Conservation (phyloP, 2,113 vertebrate genomes). For the Elgaria multicarinata region DNA sequence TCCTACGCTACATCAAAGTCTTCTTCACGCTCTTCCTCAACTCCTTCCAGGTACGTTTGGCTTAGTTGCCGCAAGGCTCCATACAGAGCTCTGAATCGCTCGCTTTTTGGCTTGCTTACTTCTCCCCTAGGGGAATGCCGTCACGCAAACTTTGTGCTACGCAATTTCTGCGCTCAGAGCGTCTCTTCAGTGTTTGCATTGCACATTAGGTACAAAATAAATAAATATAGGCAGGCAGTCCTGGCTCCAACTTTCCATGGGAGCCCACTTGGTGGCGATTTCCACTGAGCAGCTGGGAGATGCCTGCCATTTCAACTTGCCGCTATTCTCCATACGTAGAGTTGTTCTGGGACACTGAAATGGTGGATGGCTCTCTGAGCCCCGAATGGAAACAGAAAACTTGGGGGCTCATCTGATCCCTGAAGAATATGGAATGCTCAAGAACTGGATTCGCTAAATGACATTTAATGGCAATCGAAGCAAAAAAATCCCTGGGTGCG, state of each 20-base stretch:
- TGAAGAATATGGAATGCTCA: background rate
- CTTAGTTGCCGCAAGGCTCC: background rate
- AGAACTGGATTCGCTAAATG: background rate
- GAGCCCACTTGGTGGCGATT: background rate
- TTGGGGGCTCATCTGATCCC: background rate
- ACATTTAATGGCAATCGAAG: background rate
- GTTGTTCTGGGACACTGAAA: background rate
- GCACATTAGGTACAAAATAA: no score
- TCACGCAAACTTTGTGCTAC: background rate
- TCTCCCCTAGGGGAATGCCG: background rate
- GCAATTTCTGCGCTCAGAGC: background rate
- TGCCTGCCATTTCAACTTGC: background rate
- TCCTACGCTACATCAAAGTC: constrained; percentile 83
- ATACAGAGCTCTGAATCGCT: background rate
- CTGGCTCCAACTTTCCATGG: no score
- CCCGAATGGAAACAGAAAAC: background rate
- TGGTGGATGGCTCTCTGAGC: no score
- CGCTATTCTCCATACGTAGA: background rate
- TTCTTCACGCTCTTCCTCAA: constrained; percentile 86
- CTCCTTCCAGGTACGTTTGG: constrained; percentile 82
- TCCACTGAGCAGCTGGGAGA: background rate
- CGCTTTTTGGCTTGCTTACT: background rate
- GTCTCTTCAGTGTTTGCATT: background rate
- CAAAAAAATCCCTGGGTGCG: background rate
- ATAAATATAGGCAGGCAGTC: no score